Conservation (phyloP, 2,888 invertebrate species). For the Oscheius sp. region DNA sequence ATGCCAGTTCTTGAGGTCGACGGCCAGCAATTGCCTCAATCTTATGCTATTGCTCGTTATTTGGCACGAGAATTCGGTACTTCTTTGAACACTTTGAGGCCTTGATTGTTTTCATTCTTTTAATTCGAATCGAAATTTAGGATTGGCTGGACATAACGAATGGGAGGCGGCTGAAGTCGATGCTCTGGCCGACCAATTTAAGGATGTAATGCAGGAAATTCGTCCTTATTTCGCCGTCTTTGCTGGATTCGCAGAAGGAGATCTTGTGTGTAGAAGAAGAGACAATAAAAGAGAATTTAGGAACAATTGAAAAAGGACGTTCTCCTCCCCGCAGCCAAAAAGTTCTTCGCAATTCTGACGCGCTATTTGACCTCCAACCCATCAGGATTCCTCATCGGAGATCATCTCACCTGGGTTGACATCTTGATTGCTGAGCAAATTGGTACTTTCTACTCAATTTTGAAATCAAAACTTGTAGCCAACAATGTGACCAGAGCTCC, state of each 20-base stretch:
- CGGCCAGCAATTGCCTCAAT: conserved; percentile 48
- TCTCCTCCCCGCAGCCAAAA: conserved; percentile 53
- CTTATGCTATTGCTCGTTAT: conserved; percentile 50
- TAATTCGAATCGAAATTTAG: conserved; percentile 22
- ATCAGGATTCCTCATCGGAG: conserved; percentile 56
- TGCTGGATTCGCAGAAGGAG: conserved; percentile 48
- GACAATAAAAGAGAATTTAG: neutral
- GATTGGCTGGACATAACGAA: conserved; percentile 45
- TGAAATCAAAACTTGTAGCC: neutral
- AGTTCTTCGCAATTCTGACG: conserved; percentile 51
- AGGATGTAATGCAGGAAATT: conserved; percentile 44
- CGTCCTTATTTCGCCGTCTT: conserved; percentile 40
- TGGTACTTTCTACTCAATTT: neutral
- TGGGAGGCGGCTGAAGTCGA: conserved; percentile 54
- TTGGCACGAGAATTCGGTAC: conserved; percentile 42
- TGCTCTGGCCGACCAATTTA: conserved; percentile 52
- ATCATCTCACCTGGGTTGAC: conserved; percentile 57
- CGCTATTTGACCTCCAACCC: conserved; percentile 39
- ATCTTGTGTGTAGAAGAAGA: conserved; percentile 23
- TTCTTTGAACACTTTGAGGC: neutral
- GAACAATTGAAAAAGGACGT: conserved; percentile 38
- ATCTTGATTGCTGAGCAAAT: conserved; percentile 51
- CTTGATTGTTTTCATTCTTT: neutral
- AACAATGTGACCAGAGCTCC: neutral
- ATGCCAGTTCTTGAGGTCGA: conserved; percentile 55